Conservation (phyloP, 1,140 invertebrate species). For the Tetragonula clypearis region DNA sequence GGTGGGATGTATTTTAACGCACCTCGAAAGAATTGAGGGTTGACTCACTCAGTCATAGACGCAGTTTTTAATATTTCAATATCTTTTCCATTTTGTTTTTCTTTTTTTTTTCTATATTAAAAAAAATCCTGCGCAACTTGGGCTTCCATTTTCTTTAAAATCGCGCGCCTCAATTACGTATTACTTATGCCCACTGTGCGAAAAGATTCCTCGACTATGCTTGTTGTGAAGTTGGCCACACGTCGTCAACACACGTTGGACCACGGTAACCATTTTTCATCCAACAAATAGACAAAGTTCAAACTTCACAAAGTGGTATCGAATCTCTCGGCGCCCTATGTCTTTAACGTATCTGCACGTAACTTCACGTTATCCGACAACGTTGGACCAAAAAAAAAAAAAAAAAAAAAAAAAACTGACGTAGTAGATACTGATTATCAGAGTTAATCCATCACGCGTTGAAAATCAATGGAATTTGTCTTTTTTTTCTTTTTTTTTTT, state of each 20-base stretch:
- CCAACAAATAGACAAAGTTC: conserved; percentile 61
- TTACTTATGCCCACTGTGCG: too few species aligned
- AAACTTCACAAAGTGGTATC: conserved; percentile 44
- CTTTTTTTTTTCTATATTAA: too few species aligned
- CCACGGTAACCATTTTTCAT: conserved; percentile 58
- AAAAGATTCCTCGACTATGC: not conserved
- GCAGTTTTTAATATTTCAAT: too few species aligned
- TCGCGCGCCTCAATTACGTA: too few species aligned
- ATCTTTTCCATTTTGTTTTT: too few species aligned
- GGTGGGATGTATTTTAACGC: too few species aligned
- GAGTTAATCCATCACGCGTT: too few species aligned
- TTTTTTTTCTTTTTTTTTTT: not conserved
- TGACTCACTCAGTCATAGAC: too few species aligned
- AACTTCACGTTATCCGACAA: conserved; percentile 10
- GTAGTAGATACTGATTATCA: too few species aligned
- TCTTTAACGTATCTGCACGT: conserved; percentile 1
- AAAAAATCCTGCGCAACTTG: too few species aligned
- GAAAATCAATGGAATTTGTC: not conserved
- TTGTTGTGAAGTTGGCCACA: not conserved
- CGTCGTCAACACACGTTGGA: conserved; percentile 34
- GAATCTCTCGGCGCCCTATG: conserved; percentile 4
- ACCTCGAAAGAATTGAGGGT: too few species aligned
- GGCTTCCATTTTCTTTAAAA: too few species aligned
- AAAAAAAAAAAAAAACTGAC: not conserved
- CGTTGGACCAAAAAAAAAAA: not conserved